Evolutionary conservation across 2,797 vertebrate species (phyloP).

Genomic region (Liparis tanakae): DNA sequence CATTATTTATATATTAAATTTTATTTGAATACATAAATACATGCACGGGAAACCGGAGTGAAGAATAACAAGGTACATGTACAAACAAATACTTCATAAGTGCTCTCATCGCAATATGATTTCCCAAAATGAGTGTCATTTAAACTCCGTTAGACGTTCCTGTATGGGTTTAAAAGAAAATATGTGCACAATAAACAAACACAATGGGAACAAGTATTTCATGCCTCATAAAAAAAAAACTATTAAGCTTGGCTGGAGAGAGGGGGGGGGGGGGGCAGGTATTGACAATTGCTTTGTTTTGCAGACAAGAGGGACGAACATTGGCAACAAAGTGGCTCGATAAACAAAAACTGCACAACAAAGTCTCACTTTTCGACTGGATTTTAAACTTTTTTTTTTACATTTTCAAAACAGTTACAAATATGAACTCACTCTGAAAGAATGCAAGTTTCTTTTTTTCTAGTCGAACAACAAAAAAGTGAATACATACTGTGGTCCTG

Average conservation of each 20-base stretch:
- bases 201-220: constrained; percentile 68
- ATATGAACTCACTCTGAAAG: constrained; percentile 4
- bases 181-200: constrained; percentile 71
- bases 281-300: constrained; percentile 57
- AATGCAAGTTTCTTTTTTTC: background rate
- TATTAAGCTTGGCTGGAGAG: constrained; percentile 41
- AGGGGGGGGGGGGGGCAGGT: constrained; percentile 12
- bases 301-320: constrained; percentile 42
- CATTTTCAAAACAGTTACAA: background rate
- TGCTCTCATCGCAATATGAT: constrained; percentile 46
- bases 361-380: constrained; percentile 9
- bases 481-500: constrained; percentile 53
- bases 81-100: constrained; percentile 46
- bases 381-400: background rate
- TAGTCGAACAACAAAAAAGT: background rate
- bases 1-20: constrained; percentile 41
- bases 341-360: constrained; percentile 20
- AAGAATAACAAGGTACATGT: constrained; percentile 39
- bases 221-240: constrained; percentile 66
- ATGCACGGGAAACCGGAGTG: constrained; percentile 39
- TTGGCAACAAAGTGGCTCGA: background rate
- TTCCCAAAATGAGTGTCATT: constrained; percentile 57
- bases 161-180: constrained; percentile 55
- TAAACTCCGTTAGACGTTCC: constrained; percentile 17
- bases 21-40: constrained; percentile 42